Percentiles rank a stretch among this genome's conserved stretches.
Evolutionary conservation across 2,113 vertebrate genomes (phyloP).

Genomic region (Camelus dromedarius): DNA sequence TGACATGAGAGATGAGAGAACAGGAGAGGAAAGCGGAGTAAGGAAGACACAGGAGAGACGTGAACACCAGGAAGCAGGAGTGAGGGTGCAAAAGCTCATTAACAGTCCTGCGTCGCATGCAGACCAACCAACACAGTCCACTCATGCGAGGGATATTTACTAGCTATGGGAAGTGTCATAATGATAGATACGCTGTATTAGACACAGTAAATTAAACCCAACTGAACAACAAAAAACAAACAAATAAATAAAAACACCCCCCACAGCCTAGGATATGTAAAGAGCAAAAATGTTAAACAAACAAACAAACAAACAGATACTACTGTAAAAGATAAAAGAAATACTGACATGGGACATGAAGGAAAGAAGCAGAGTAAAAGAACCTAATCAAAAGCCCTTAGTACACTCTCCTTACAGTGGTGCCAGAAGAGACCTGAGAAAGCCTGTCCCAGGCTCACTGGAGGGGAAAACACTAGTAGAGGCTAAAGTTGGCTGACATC

Average conservation of each 20-base stretch:
- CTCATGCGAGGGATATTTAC: not conserved
- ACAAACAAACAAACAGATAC: not conserved
- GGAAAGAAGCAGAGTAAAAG: not conserved
- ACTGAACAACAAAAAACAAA: not conserved
- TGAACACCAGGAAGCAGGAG: not conserved
- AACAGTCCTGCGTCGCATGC: not conserved
- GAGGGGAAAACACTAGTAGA: not conserved
- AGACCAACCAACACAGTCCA: not conserved
- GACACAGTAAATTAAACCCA: not conserved
- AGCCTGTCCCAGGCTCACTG: not conserved
- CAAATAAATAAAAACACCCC: not conserved
- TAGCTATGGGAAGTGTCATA: not conserved
- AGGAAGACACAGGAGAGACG: not conserved
- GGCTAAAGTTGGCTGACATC: not conserved
- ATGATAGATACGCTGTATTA: not conserved
- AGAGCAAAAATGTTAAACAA: not conserved
- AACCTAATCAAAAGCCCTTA: not conserved
- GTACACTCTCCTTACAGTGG: not conserved
- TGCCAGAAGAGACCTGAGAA: not conserved
- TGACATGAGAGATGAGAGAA: not conserved
- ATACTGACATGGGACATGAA: not conserved
- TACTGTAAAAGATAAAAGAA: not conserved
- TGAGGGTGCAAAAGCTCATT: not conserved
- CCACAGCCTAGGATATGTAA: not conserved
- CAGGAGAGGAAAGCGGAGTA: not conserved